Evolutionary conservation across 2,113 vertebrate genomes (phyloP), one percentile per base, ranked within the genome.

Genomic region (Oryzias curvinotus): DNA sequence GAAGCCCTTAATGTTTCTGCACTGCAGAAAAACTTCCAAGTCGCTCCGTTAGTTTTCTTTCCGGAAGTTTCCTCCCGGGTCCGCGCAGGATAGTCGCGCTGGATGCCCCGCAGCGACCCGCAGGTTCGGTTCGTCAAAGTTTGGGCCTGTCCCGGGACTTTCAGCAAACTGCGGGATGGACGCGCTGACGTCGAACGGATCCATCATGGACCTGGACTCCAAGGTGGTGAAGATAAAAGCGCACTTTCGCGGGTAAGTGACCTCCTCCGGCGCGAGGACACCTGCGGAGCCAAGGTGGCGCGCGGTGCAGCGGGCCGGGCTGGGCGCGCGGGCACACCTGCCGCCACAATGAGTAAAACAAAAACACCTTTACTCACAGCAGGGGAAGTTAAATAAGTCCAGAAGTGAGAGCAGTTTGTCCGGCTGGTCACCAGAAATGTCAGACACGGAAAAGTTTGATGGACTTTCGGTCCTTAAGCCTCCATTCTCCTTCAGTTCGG

Each of bases 161-260:
- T 15, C 51, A 30, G 45, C 57, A 5, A 57, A 61, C 57, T 44
- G 59, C 36, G 51, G 61, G 45, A 94, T 84, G 84, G 73, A 81
- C 79, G 94, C 93, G 94, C 93, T 93, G 46, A 91, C 92, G 86
- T 91, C 79, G 71, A 93, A 95, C 85, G 91, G 92, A 72, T 90
- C 92, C 45, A 85, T 92, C 77, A 93, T 93, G 92, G 90, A 93
- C 75, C 55, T 91, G 75, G 81, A 78, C 61, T 88, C 78, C 73
- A 89, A 90, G 28, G 71, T 78, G 75, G 92, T 97, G 87, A 93
- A 93, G 85, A 91, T 98, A 4, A 98, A 97, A 88, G 88, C 95
- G 18, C 95, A 97, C 82, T 96, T 94, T 72, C 78, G 91, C 5
- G 93, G 96, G 96, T 97, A 74, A 95, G 94, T 93, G 57, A 28